Evolutionary conservation across 2,888 invertebrate species (phyloP).

Genomic region (Physocephala rufipes): DNA sequence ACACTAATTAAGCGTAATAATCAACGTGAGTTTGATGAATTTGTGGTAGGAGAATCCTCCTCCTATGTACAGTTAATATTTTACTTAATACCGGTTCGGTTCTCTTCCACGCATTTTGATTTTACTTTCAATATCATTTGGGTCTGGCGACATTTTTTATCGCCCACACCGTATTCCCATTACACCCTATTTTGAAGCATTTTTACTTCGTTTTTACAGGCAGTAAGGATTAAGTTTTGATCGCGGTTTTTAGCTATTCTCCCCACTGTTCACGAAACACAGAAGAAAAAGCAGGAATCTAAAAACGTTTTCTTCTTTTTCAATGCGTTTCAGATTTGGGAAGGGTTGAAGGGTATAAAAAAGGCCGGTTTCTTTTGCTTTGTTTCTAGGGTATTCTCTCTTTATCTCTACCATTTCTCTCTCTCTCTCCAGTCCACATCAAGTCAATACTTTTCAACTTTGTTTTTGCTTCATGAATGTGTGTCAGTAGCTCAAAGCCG

Average conservation of each 20-base stretch:
- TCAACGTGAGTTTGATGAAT: too few relatives aligned
- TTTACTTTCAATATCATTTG: background rate
- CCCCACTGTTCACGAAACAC: slow-evolving; percentile 19
- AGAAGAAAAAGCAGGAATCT: background rate
- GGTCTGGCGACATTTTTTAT: background rate
- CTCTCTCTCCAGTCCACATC: background rate
- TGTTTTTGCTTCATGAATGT: slow-evolving; percentile 15
- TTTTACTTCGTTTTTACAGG: background rate
- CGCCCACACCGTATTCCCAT: background rate
- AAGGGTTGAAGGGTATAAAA: background rate
- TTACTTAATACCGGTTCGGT: background rate
- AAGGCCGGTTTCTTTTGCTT: background rate
- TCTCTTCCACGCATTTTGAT: background rate
- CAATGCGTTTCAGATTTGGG: too few relatives aligned
- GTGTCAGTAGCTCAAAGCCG: slow-evolving; percentile 11
- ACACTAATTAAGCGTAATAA: too few relatives aligned
- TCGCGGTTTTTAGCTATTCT: slow-evolving; percentile 20
- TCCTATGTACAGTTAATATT: too few relatives aligned
- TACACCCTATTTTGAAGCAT: background rate
- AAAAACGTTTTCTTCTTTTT: too few relatives aligned
- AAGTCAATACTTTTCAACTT: background rate
- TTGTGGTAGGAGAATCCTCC: too few relatives aligned
- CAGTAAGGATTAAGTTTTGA: slow-evolving; percentile 29
- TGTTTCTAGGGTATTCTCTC: background rate
- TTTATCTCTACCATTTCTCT: background rate